phyloP scores from a whole-genome alignment of 2,113 vertebrate species.

The Cyprinodon variegatus region DNA sequence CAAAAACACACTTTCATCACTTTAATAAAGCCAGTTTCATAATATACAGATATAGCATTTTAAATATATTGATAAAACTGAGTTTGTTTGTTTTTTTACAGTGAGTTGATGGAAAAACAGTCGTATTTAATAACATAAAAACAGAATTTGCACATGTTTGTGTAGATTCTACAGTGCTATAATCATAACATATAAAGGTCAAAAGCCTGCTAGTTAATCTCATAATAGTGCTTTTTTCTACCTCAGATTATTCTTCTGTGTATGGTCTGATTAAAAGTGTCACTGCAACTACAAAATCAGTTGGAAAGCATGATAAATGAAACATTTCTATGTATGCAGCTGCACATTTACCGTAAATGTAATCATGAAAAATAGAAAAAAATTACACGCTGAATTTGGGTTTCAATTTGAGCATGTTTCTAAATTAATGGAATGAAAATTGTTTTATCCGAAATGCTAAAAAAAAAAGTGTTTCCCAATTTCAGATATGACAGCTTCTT shows the following conservation, averaged over 20 bases:
- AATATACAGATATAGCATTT: conserved; percentile 60
- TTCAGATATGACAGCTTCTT: not conserved
- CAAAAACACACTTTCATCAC: not conserved
- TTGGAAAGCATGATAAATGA: conserved; percentile 13
- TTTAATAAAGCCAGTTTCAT: conserved; percentile 65
- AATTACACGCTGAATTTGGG: not conserved
- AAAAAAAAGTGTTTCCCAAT: not conserved
- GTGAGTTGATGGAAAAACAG: conserved; percentile 37
- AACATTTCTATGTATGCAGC: not conserved
- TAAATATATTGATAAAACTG: conserved; percentile 64
- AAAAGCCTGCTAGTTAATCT: not conserved
- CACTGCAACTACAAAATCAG: conserved; percentile 2
- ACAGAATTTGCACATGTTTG: conserved; percentile 8
- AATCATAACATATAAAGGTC: conserved; percentile 15
- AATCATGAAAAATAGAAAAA: not conserved
- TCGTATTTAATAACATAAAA: conserved; percentile 50
- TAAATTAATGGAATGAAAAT: conserved; percentile 43
- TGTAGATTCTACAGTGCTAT: conserved; percentile 22
- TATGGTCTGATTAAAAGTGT: not conserved
- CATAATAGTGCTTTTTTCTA: conserved; percentile 21
- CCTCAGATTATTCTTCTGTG: conserved; percentile 30
- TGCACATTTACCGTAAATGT: not conserved
- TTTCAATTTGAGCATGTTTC: conserved; percentile 20
- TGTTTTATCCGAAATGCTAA: not conserved
- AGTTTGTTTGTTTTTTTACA: not conserved